Evolutionary conservation across 2,888 invertebrate genomes (phyloP), one percentile per base, ranked within the genome.

Genomic region (Tachina lurida): DNA sequence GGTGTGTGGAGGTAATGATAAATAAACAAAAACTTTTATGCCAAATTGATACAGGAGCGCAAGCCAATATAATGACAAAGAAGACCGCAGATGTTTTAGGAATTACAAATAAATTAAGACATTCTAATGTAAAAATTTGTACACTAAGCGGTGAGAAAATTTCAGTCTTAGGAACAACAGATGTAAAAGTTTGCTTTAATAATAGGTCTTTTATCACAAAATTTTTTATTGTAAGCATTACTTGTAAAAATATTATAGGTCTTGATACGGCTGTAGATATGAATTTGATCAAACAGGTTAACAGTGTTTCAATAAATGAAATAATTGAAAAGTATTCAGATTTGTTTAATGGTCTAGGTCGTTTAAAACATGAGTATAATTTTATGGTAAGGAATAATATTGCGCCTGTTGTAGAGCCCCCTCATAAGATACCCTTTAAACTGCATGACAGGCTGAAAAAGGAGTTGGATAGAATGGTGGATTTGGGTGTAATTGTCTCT

Each of bases 11-110:
- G 19, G 70, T 81, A 17, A 41, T 67, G n/a, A 76, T 78, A 3
- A 47, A 63, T 15, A 68, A 58, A 19, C 31, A 76, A 3, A 47
- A 12, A 12, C 13, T 85, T 13, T 3, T 43, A 12, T 80, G 22
- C 12, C 85, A 84, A 77, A 73, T 87, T 9, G 84, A 87, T 54
- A 82, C 87, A 13, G 87, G 80, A 45, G 79, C 84, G 41, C 83
- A 85, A 52, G 87, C 80, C 2, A 87, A 87, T 54, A 22, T 22
- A 22, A 22, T 22, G 22, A 54, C 85, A 15, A 71, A 47, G n/a
- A 77, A 22, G 22, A 22, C 22, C 22, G 22, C 22, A 22, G 22
- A 22, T 22, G 22, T 22, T 39, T 43, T 52, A 2, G 31, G 10
- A 31, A 67, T 54, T 63, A 19, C n/a, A 43, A n/a, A 58, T 52